Evolutionary conservation across 2,888 invertebrate species (phyloP), one percentile per base, ranked within the genome.

Genomic region (Gymnoscelis rufifasciata): DNA sequence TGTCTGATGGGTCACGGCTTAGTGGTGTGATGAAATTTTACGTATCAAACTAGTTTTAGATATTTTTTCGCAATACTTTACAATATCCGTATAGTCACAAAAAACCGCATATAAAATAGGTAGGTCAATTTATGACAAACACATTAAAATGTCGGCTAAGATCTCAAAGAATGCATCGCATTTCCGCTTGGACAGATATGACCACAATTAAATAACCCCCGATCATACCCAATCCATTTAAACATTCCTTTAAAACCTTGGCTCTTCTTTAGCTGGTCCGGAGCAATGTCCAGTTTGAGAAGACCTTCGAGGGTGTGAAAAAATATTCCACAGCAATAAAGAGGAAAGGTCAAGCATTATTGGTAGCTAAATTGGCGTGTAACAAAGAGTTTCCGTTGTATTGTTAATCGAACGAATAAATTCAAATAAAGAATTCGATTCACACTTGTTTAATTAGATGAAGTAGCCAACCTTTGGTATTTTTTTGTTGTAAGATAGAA

Each of bases 371-470:
- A 52, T 52, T 52, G 39, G 47, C 51, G 42, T 28, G 37, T 44
- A 43, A 66, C 66, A 66, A 69, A 63, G 60, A 47, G 62, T 64
- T 68, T 69, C 72, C 73, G 70, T 57, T 66, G 35, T 59, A 62
- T 70, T 73, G 71, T 71, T 49, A 55, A 59, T 64, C 64, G 61
- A 57, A 56, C 53, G 57, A 63, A 64, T 66, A 66, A 66, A 64
- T 65, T 65, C 64, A 60, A 64, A 70, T 67, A 68, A 66, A 62
- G 60, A 66, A 68, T 64, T 67, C 66, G 68, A 68, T 71, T 70
- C 69, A 70, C 72, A 72, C 67, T 68, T 64, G 60, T 62, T 68
- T 70, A 68, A 73, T 73, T 67, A 68, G 60, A 66, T 64, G 64
- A 50, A 41, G 47, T 59, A n/a, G 14, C 7, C 3, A 66, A 68